Evolutionary conservation across 1,140 invertebrate genomes (phyloP).

Genomic region (Tribolium madens): DNA sequence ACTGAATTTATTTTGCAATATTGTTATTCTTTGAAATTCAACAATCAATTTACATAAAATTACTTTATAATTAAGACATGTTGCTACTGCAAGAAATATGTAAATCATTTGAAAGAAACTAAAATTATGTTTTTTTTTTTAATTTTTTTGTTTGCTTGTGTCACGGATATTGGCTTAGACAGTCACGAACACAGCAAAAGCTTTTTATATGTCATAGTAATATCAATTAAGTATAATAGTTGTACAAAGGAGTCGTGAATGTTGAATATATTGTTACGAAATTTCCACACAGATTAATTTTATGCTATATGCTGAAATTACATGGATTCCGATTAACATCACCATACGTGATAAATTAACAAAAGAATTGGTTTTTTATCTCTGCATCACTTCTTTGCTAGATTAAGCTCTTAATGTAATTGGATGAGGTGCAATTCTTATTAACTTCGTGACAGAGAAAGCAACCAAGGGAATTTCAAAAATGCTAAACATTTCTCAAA

Average conservation of each 20-base stretch:
- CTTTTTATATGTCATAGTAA: constrained; percentile 43
- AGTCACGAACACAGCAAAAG: constrained; percentile 26
- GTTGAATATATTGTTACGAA: constrained; percentile 43
- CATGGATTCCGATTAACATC: constrained; percentile 10
- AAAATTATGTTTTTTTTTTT: background rate
- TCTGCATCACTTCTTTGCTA: background rate
- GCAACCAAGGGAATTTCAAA: too few relatives aligned
- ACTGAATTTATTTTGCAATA: constrained; percentile 12
- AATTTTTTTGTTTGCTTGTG: background rate
- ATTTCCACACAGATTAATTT: constrained; percentile 42
- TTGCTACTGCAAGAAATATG: background rate
- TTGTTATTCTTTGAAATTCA: constrained; percentile 17
- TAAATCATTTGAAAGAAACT: background rate
- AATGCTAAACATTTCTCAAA: background rate
- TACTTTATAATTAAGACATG: background rate
- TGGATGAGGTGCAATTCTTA: constrained; percentile 3
- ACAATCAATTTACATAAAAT: background rate
- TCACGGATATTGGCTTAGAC: constrained; percentile 17
- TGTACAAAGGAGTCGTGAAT: constrained; percentile 43
- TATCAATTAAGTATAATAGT: constrained; percentile 47
- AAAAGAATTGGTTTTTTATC: constrained; percentile 30
- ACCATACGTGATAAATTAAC: constrained; percentile 37
- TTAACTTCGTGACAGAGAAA: background rate
- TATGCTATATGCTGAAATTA: constrained; percentile 41
- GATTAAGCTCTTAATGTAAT: constrained; percentile 6